Percentiles rank a stretch among this genome's conserved stretches.
phyloP scores from a whole-genome alignment of 2,113 vertebrate species.

The Myrmophylax atrothorax region DNA sequence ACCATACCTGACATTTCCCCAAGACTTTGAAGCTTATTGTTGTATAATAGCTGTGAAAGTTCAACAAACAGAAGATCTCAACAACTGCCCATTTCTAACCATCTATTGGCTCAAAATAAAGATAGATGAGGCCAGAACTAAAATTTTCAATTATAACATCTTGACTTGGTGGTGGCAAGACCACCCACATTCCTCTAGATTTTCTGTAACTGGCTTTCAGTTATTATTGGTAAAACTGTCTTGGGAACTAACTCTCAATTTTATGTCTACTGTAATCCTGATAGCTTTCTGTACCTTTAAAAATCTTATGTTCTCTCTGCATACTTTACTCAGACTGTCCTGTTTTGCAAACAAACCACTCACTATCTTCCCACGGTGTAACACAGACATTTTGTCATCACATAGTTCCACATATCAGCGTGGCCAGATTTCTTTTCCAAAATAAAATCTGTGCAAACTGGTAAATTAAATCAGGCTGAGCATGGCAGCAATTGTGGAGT shows the following conservation, averaged over 20 bases:
- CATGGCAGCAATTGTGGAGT: neutral
- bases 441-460: neutral
- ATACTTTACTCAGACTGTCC: neutral
- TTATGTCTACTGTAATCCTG: neutral
- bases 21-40: too few species aligned
- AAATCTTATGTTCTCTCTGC: neutral
- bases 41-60: too few species aligned
- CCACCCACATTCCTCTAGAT: neutral
- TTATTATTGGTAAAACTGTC: neutral
- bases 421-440: neutral
- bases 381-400: neutral
- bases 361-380: neutral
- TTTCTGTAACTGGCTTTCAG: neutral
- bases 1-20: neutral
- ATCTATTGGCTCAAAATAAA: neutral
- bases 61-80: neutral
- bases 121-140: neutral
- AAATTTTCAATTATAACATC: neutral
- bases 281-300: neutral
- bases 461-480: neutral
- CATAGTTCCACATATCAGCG: neutral
- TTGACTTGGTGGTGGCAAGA: neutral
- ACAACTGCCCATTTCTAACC: neutral
- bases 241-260: neutral
- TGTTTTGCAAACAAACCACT: neutral